Base-by-base conservation (phyloP, 35 echinoderm and acorn worm species). In the Lytechinus pictus region DNA sequence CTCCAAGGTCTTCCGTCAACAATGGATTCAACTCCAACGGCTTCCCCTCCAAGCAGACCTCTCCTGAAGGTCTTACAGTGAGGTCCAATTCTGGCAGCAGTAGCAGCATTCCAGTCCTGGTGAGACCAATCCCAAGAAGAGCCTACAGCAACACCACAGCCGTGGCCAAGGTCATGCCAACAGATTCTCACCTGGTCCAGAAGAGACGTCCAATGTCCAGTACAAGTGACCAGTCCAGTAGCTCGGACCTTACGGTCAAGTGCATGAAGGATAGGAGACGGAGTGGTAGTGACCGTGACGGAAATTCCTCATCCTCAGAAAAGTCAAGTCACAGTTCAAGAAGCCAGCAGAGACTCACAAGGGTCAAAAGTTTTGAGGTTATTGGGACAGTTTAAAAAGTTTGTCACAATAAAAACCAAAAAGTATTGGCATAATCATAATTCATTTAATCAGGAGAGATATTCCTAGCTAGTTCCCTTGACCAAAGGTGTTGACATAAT, bases 201-300 rank as follows among this genome's bases (percentile, higher is more conserved):
- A 56, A 95, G 92, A 54, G 79, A 52, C 92, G 94, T 86, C 97
- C 97, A 92, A 87, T 90, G 61, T 95, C 95, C 54, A 98, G 96
- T 87, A 87, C 93, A 10, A 96, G 95, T 93, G 95, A 97, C 54
- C 96, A 95, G 52, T 97, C 97, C 10, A 99, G 95, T 89, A 94
- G 95, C 52, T 96, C 98, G 6, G 98, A 99, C 27, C 58, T 97
- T 4, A 97, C 98, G 4, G 98, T 99, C 14, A 99, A 97, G 86
- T 60, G 96, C 86, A 93, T 91, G 33, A 55, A 94, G 54, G 95
- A 97, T 14, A 58, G 89, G 52, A 92, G 94, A 61, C 52, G 52
- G 21, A 95, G 93, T 52, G 55, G 91, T 12, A 95, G 93, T 72
- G 91, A 94, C 94, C 95, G 91, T 9, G 96, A 97, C 28, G 53